A percentile compares a stretch with the other conserved stretches of the same genome.
These are phyloP conservation scores for Catonia carolina DNA, from an alignment of 2,888 invertebrate genomes.

Conservation along the genomic window DNA sequence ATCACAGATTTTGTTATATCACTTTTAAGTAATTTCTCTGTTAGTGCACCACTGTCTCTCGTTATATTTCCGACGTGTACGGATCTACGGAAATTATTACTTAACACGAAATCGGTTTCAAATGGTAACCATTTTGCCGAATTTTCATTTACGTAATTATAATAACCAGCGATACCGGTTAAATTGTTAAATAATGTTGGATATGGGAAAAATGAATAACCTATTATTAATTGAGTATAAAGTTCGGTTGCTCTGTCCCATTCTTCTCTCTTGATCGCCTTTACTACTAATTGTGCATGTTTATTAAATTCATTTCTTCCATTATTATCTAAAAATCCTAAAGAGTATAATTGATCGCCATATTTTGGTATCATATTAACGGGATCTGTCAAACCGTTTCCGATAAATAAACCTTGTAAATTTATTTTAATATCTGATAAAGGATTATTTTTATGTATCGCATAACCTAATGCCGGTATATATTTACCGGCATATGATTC, in stretches of 20 bases:
- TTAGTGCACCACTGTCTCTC: slow-evolving; percentile 39
- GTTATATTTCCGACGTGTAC: slow-evolving; percentile 30
- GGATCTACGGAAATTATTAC: slow-evolving; percentile 21
- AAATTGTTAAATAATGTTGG: slow-evolving; percentile 30
- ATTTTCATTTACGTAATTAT: slow-evolving; percentile 22
- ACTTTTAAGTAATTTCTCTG: slow-evolving; percentile 60
- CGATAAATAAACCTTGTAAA: slow-evolving; percentile 49
- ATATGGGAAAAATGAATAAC: slow-evolving; percentile 40
- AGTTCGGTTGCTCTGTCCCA: slow-evolving; percentile 39
- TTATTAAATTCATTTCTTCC: slow-evolving; percentile 31
- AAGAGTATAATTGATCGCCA: slow-evolving; percentile 48
- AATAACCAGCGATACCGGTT: slow-evolving; percentile 12
- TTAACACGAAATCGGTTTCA: slow-evolving; percentile 8
- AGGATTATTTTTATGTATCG: slow-evolving; percentile 49
- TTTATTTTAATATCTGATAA: slow-evolving; percentile 46
- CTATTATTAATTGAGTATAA: slow-evolving; percentile 28
- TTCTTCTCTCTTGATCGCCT: slow-evolving; percentile 36
- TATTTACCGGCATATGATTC: slow-evolving; percentile 57
- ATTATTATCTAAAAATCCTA: slow-evolving; percentile 44
- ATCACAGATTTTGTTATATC: slow-evolving; percentile 80
- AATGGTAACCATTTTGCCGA: slow-evolving; percentile 12
- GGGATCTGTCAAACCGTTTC: slow-evolving; percentile 50
- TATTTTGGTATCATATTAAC: slow-evolving; percentile 46
- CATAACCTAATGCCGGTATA: slow-evolving; percentile 47
- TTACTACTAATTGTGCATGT: slow-evolving; percentile 30